Conservation (phyloP, 2,888 invertebrate species). For the Romanomermis culicivorax region DNA sequence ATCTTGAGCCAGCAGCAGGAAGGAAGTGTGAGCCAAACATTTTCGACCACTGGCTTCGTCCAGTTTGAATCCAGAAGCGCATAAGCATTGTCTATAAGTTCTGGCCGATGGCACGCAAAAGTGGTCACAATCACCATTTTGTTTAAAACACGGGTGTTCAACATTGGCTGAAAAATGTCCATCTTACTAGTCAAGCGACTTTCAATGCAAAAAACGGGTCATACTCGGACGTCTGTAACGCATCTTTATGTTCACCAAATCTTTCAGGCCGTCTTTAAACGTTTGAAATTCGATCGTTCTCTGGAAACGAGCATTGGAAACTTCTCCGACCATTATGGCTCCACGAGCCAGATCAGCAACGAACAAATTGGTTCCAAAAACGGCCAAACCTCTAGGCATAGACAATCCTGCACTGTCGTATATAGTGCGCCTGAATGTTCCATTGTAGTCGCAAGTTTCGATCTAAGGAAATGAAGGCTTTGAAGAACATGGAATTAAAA, state of each 20-base stretch:
- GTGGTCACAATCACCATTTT: conserved; percentile 81
- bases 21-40: conserved; percentile 46
- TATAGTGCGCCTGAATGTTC: conserved; percentile 45
- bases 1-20: conserved; percentile 72
- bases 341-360: conserved; percentile 72
- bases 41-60: conserved; percentile 45
- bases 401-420: conserved; percentile 46
- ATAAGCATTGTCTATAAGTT: conserved; percentile 56
- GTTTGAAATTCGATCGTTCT: conserved; percentile 32
- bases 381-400: conserved; percentile 55
- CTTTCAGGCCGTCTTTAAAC: conserved; percentile 51
- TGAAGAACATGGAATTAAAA: not conserved
- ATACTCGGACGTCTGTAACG: conserved; percentile 54
- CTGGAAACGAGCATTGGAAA: not conserved
- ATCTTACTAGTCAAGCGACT: not conserved
- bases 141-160: conserved; percentile 57
- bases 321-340: conserved; percentile 16
- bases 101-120: conserved; percentile 69
- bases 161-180: conserved; percentile 32
- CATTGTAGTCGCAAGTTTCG: conserved; percentile 34
- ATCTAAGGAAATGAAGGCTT: conserved; percentile 20
- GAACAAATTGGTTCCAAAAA: conserved; percentile 58
- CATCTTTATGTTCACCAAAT: conserved; percentile 57
- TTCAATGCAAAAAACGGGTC: conserved; percentile 10
- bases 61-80: conserved; percentile 66